Base-by-base conservation (phyloP, 2,888 invertebrate species). In the Monochamus alternatus region DNA sequence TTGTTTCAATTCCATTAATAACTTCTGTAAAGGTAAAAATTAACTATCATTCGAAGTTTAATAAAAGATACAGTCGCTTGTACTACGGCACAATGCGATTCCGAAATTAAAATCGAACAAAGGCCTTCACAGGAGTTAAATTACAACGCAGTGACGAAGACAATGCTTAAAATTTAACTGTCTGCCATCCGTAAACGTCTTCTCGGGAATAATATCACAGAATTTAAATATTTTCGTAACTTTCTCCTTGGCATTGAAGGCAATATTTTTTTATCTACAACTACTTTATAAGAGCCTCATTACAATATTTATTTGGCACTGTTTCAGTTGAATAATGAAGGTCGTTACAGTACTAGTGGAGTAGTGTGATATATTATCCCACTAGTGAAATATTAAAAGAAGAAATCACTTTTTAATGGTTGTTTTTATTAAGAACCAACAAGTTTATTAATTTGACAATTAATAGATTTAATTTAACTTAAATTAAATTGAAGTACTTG, bases 141-240 rank as follows among this genome's bases (percentile, higher is more conserved):
- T 82, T 81, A 81, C 80, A 80, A 75, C 70, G 78, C 81, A 81
- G 80, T 82, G 82, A 82, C 81, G 82, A 75, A 63, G 71, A 52
- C 62, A 63, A 71, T 66, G 44, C 14, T 12, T 9, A 30, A 60
- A 60, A 12, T 55, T 55, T 55, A 55, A 55, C 55, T 55, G 55
- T 55, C 55, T 55, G 14, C 55, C 3, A 22, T 12, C 55, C 55
- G 14, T 55, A 55, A 55, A 55, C 14, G 55, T 55, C 55, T 55
- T 22, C n/a, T 4, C 4, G 14, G 14, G 55, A 55, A 55, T 55
- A 55, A 55, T 22, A 22, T n/a, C 55, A 5, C 55, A 4, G 55
- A 22, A 9, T 55, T 55, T n/a, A n/a, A 55, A 55, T 55, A 55
- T 55, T 55, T 55, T 55, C 55, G n/a, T 55, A 55, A 55, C n/a